Conservation (phyloP, 2,113 vertebrate species). For the Pyxicephalus adspersus region DNA sequence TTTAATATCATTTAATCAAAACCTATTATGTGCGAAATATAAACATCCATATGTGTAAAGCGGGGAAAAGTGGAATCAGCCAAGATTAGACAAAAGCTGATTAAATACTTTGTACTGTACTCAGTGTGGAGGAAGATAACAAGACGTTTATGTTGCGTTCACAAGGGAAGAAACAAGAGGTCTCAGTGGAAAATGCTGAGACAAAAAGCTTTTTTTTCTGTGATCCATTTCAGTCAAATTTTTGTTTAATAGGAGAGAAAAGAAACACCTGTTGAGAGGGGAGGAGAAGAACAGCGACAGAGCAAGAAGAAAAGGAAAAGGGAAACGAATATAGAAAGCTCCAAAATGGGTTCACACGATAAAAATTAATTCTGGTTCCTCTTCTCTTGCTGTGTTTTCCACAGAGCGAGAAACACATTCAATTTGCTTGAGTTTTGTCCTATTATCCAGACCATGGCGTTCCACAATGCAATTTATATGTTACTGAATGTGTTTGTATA, state of each 20-base stretch:
- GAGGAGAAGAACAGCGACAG: not conserved
- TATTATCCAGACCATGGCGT: not conserved
- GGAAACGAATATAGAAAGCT: not conserved
- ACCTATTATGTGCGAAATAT: conserved; percentile 35
- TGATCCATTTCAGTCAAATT: conserved; percentile 29
- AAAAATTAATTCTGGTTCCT: not conserved
- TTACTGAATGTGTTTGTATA: not conserved
- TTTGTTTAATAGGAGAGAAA: not conserved
- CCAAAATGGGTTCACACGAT: not conserved
- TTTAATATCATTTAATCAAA: conserved; percentile 24
- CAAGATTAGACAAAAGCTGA: conserved; percentile 52
- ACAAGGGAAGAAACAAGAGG: conserved; percentile 35
- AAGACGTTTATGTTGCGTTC: conserved; percentile 33
- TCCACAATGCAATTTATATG: not conserved
- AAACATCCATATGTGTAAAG: conserved; percentile 31
- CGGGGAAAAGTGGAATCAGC: conserved; percentile 13
- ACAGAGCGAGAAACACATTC: too few relatives aligned
- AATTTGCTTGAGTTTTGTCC: not conserved
- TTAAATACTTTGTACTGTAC: conserved; percentile 50
- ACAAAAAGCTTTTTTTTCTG: not conserved
- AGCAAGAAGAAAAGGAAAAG: not conserved
- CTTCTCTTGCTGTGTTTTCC: not conserved
- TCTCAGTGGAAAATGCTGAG: conserved; percentile 43
- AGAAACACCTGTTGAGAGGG: conserved; percentile 23
- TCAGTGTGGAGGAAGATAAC: conserved; percentile 10